Percentiles rank a stretch among this genome's conserved stretches.
These are phyloP conservation scores for Palloptera scutellata DNA, from an alignment of 2,888 invertebrate genomes.

Conservation along the genomic window DNA sequence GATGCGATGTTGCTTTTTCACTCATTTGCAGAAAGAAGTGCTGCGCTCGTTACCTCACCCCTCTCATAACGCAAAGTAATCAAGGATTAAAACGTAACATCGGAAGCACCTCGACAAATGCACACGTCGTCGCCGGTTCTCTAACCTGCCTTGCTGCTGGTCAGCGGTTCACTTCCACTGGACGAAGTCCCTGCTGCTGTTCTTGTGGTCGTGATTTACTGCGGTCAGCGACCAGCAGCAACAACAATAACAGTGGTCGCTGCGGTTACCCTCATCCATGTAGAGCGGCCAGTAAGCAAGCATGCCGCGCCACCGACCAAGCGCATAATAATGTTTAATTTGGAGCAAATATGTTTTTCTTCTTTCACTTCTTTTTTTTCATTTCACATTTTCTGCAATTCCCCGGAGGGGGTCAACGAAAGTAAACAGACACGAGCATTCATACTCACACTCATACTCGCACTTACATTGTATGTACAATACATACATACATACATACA, in stretches of 20 bases:
- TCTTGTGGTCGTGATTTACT: constrained; percentile 57
- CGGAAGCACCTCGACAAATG: constrained; percentile 58
- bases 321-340: constrained; percentile 63
- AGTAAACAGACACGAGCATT: constrained; percentile 19
- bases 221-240: constrained; percentile 47
- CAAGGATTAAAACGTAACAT: constrained; percentile 19
- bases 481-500: no score
- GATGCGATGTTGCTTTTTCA: neutral
- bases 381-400: constrained; percentile 24
- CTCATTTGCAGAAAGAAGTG: constrained; percentile 32
- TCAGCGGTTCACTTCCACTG: neutral
- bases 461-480: neutral
- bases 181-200: constrained; percentile 46
- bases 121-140: constrained; percentile 36
- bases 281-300: constrained; percentile 9
- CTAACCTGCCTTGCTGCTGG: neutral
- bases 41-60: constrained; percentile 6
- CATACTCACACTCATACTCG: constrained; percentile 6
- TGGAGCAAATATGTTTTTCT: constrained; percentile 42
- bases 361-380: constrained; percentile 38
- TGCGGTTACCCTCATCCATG: constrained; percentile 17
- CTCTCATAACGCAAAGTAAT: constrained; percentile 13
- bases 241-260: constrained; percentile 18
- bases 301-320: constrained; percentile 24
- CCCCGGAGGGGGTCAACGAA: constrained; percentile 33